A percentile compares a stretch with the other conserved stretches of the same genome.
These are phyloP conservation scores for Ormyrus nitidulus DNA, from an alignment of 2,888 invertebrate genomes.

Conservation along the genomic window DNA sequence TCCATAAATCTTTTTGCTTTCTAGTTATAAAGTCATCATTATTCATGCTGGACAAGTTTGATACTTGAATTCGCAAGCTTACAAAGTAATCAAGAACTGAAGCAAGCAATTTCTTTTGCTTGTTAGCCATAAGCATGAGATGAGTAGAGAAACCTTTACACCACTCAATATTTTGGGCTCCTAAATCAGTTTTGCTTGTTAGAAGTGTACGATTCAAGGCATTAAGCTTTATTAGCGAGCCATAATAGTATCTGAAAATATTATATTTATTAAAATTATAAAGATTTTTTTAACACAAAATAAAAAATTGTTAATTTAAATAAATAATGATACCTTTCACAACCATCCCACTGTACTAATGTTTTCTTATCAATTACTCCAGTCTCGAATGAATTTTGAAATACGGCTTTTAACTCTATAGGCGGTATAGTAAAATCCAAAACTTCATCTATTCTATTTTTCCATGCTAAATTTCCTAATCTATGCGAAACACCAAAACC, in stretches of 20 bases:
- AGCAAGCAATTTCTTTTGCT: constrained; percentile 81
- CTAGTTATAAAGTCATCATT: constrained; percentile 70
- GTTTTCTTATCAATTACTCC: constrained; percentile 75
- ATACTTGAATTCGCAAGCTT: constrained; percentile 62
- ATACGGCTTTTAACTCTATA: constrained; percentile 81
- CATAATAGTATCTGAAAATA: constrained; percentile 77
- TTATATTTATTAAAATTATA: background rate
- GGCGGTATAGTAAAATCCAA: constrained; percentile 83
- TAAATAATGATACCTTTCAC: constrained; percentile 79
- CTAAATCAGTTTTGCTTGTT: constrained; percentile 87
- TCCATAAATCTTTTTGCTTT: constrained; percentile 72
- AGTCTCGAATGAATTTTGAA: constrained; percentile 77
- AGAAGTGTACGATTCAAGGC: constrained; percentile 80
- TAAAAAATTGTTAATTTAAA: background rate
- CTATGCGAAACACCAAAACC: constrained; percentile 88
- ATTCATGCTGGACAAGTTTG: constrained; percentile 65
- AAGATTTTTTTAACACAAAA: background rate
- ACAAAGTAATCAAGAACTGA: constrained; percentile 74
- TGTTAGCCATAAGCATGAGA: constrained; percentile 82
- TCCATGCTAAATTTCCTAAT: constrained; percentile 80
- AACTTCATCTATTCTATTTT: constrained; percentile 74
- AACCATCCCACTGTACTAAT: constrained; percentile 82
- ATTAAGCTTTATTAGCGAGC: constrained; percentile 83
- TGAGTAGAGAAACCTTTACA: constrained; percentile 91
- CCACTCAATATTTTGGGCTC: constrained; percentile 87